phyloP scores from a whole-genome alignment of 1,140 invertebrate genomes.

The Mercenaria mercenaria region DNA sequence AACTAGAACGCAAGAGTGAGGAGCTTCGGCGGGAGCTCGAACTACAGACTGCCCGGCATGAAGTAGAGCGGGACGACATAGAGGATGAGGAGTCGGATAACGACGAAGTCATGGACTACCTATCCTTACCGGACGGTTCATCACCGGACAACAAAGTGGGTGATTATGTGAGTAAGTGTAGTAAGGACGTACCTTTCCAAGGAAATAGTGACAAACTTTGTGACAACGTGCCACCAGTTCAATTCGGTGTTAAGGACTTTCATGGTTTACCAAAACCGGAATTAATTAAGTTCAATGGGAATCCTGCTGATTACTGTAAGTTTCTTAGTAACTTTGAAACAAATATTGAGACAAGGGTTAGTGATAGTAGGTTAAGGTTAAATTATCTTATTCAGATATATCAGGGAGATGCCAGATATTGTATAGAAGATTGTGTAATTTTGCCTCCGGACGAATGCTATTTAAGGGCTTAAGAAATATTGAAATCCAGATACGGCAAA shows the following conservation, averaged over 20 bases:
- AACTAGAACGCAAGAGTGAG: slow-evolving; percentile 12
- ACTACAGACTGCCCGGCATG: slow-evolving; percentile 19
- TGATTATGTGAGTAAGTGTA: background rate
- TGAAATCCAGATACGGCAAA: slow-evolving; percentile 54
- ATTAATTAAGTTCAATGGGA: slow-evolving; percentile 4
- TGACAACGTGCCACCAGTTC: background rate
- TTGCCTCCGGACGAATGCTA: slow-evolving; percentile 47
- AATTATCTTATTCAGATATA: slow-evolving; percentile 61
- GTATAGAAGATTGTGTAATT: slow-evolving; percentile 65
- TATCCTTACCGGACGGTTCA: background rate
- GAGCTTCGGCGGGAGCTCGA: slow-evolving; percentile 19
- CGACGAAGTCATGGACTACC: background rate
- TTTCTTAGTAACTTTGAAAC: slow-evolving; percentile 40
- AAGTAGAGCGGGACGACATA: background rate
- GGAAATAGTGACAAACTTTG: background rate
- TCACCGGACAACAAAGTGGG: background rate
- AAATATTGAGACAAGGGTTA: slow-evolving; percentile 28
- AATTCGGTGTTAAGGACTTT: background rate
- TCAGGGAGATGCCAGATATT: slow-evolving; percentile 44
- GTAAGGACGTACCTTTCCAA: background rate
- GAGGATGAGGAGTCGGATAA: background rate
- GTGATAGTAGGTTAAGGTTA: slow-evolving; percentile 35
- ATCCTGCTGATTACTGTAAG: slow-evolving; percentile 36
- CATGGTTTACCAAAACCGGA: slow-evolving; percentile 19
- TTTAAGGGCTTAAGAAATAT: slow-evolving; percentile 26